A percentile compares a stretch with the other conserved stretches of the same genome.
Evolutionary conservation across 2,888 invertebrate species (phyloP).

Genomic region (Spisula solida): DNA sequence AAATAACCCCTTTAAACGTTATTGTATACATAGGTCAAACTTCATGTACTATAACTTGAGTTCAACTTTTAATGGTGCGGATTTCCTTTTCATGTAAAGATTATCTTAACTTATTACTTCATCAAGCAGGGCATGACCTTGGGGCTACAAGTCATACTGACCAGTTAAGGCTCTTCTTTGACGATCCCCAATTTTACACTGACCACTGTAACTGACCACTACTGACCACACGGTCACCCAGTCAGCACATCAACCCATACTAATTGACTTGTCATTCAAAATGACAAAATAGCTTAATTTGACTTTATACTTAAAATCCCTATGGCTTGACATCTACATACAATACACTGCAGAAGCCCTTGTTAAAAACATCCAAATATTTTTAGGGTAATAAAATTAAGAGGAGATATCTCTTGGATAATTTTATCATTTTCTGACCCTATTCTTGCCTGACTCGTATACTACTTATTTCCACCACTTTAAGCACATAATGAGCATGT

Average conservation of each 20-base stretch:
- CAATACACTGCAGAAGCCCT: neutral
- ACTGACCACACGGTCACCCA: constrained; percentile 33
- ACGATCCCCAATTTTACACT: constrained; percentile 34
- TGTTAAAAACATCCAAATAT: constrained; percentile 36
- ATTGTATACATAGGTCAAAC: neutral
- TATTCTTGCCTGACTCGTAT: constrained; percentile 4
- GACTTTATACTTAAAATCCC: constrained; percentile 27
- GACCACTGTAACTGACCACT: neutral
- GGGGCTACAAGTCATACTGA: constrained; percentile 32
- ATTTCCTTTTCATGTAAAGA: constrained; percentile 4
- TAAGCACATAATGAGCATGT: neutral
- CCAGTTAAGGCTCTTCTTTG: constrained; percentile 23
- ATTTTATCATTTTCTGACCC: constrained; percentile 7
- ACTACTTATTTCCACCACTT: neutral
- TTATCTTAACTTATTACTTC: constrained; percentile 47
- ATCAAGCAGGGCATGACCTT: constrained; percentile 41
- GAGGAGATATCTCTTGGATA: neutral
- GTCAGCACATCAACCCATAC: constrained; percentile 33
- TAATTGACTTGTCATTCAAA: constrained; percentile 45
- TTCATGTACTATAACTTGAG: neutral
- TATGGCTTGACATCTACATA: constrained; percentile 33
- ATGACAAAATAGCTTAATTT: constrained; percentile 47
- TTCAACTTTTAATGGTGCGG: neutral
- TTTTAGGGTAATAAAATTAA: constrained; percentile 20
- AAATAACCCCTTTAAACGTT: neutral